A percentile compares a stretch with the other conserved stretches of the same genome.
phyloP scores from a whole-genome alignment of 2,113 vertebrate genomes.

The Oreochromis tanganicae region DNA sequence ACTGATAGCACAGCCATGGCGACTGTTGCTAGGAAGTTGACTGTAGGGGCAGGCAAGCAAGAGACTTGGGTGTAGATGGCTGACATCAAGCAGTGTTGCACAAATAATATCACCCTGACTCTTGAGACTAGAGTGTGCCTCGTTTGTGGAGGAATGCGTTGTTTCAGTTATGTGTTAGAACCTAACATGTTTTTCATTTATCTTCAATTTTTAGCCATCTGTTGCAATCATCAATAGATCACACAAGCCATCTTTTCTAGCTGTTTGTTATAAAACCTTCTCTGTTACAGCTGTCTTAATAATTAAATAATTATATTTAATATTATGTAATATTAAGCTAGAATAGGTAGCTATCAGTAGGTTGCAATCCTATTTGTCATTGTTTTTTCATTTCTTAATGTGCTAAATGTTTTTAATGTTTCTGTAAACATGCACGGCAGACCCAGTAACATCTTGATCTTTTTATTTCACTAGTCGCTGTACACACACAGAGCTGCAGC shows the following conservation, averaged over 20 bases:
- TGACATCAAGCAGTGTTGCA: not conserved
- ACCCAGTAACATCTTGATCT: not conserved
- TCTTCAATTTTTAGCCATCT: not conserved
- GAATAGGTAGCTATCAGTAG: not conserved
- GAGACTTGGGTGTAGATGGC: not conserved
- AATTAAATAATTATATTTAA: not conserved
- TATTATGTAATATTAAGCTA: not conserved
- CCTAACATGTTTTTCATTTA: not conserved
- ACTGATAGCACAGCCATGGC: slow-evolving; percentile 30
- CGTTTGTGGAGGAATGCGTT: not conserved
- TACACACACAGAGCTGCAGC: not conserved
- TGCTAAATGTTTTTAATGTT: not conserved
- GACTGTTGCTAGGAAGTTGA: slow-evolving; percentile 52
- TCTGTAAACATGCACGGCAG: not conserved
- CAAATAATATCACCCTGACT: not conserved
- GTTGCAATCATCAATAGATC: not conserved
- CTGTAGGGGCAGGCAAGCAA: not conserved
- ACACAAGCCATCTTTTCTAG: not conserved
- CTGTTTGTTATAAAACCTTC: not conserved
- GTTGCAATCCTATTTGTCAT: not conserved
- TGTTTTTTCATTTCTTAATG: not conserved
- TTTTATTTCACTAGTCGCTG: not conserved
- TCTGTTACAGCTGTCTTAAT: not conserved
- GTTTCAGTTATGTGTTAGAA: not conserved
- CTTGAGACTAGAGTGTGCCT: not conserved